Percentiles rank a stretch among this genome's conserved stretches.
Evolutionary conservation across 2,888 invertebrate genomes (phyloP).

Genomic region (Eupithecia vulgata): DNA sequence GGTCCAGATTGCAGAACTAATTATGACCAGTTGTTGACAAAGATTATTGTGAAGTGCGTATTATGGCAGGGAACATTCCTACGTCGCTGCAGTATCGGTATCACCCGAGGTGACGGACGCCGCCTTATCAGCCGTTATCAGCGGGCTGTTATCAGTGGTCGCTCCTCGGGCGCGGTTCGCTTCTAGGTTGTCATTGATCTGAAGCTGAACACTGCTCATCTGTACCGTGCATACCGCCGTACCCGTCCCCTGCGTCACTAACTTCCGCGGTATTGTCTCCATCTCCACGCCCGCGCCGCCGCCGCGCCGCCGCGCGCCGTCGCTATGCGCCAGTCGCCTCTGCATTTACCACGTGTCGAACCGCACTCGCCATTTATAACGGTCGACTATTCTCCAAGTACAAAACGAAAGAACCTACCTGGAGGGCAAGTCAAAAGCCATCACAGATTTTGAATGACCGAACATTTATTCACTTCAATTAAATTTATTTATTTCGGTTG

Average conservation of each 20-base stretch:
- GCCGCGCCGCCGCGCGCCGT: too few relatives aligned
- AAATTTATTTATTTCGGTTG: too few relatives aligned
- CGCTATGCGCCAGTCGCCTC: too few relatives aligned
- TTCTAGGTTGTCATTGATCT: neutral
- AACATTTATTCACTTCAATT: too few relatives aligned
- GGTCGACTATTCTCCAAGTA: too few relatives aligned
- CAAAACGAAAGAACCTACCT: too few relatives aligned
- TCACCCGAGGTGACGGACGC: constrained; percentile 24
- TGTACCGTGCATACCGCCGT: neutral
- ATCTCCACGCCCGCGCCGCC: neutral
- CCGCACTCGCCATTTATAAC: too few relatives aligned
- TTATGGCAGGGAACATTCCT: neutral
- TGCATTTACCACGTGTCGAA: too few relatives aligned
- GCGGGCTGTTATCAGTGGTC: neutral
- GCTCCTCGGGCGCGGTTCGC: neutral
- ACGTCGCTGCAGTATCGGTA: constrained; percentile 12
- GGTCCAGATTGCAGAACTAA: neutral
- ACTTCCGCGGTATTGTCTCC: neutral
- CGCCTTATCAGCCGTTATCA: constrained; percentile 23
- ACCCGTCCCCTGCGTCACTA: neutral
- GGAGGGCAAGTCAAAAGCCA: too few relatives aligned
- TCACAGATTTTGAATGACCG: too few relatives aligned
- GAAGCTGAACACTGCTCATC: neutral
- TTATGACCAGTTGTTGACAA: neutral
- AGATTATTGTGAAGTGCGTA: neutral